Evolutionary conservation across 2,113 vertebrate species (phyloP), one percentile per base, ranked within the genome.

Genomic region (Hirundichthys speculiger): DNA sequence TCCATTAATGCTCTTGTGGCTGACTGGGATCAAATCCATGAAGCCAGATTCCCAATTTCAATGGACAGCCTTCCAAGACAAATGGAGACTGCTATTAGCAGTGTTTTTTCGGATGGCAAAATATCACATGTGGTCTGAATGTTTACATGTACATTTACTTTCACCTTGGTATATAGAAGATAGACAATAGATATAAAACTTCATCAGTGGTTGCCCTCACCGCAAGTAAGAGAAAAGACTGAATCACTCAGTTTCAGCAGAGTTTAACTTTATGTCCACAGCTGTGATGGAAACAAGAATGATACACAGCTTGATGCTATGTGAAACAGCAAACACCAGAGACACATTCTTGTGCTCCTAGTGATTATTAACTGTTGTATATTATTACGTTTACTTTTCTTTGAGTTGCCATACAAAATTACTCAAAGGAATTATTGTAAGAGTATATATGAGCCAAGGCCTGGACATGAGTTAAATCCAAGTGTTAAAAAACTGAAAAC

Each of bases 11-110:
- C 49, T 54, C 27, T 25, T 57, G 13, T 42, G 52, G 67, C 51
- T 76, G 75, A 76, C 79, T 81, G 70, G 63, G 67, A 58, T 27
- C 20, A 66, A 22, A 56, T 64, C 54, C 43, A 49, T 40, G 61
- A 25, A 53, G 19, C 61, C 47, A 71, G 34, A 11, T 18, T 52
- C 20, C 39, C 22, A 64, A 51, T 51, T 25, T 1, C 20, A 27
- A 21, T 15, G 22, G n/a, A 48, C 13, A 20, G 42, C 16, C 43
- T 41, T 57, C 22, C 45, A 27, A 41, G 54, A 49, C 21, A 49
- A 57, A 24, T 41, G 15, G 25, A 48, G 42, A 34, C 41, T 16
- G 19, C 30, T 30, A 52, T 49, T 15, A 38, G 20, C 54, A 30
- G n/a, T 2, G 52, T 22, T 15, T 27, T 14, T 40, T 18, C 22